These are phyloP conservation scores for Lasioglossum pauxillum DNA, from an alignment of 2,888 invertebrate genomes.

Conservation along the genomic window DNA sequence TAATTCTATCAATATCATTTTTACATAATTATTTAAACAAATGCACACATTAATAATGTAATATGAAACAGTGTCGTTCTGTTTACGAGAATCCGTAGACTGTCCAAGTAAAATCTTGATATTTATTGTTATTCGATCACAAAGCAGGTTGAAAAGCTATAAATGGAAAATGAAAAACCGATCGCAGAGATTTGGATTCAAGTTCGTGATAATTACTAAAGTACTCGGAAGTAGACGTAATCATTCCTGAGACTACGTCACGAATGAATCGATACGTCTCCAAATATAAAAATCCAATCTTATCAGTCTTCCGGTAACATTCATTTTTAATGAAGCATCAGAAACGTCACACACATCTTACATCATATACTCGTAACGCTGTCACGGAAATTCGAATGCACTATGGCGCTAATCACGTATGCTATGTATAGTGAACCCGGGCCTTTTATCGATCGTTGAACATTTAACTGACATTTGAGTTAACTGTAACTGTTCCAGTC, in stretches of 20 bases:
- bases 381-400: slow-evolving; percentile 20
- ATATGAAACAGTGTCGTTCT: neutral
- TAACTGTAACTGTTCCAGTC: neutral
- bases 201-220: neutral
- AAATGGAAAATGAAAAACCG: neutral
- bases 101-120: neutral
- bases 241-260: neutral
- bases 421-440: slow-evolving; percentile 13
- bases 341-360: slow-evolving; percentile 31
- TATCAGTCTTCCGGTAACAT: slow-evolving; percentile 46
- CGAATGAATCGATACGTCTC: neutral
- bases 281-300: slow-evolving; percentile 38
- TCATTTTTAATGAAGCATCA: slow-evolving; percentile 22
- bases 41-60: neutral
- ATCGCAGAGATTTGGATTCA: neutral
- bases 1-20: neutral
- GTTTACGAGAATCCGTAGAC: neutral
- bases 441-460: neutral
- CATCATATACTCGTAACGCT: slow-evolving; percentile 8
- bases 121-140: neutral
- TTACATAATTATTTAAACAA: neutral
- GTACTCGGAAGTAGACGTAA: neutral
- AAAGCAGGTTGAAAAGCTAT: too few species aligned
- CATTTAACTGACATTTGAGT: neutral
- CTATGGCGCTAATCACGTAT: neutral